Conservation (phyloP, 1,140 invertebrate genomes). For the Trichomalopsis sarcophagae region DNA sequence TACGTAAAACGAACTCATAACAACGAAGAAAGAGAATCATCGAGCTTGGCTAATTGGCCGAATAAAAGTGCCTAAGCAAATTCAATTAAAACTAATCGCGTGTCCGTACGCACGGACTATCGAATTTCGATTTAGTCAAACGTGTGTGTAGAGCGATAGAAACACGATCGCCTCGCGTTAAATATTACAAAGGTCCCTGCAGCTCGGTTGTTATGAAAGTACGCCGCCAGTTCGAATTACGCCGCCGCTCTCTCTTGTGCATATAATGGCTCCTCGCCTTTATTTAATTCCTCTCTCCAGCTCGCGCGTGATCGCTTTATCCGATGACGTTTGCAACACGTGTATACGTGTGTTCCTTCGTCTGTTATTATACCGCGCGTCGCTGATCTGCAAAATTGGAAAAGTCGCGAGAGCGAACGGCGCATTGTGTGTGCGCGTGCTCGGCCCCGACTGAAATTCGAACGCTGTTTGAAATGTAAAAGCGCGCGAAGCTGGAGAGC, state of each 20-base stretch:
- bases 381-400: conserved; percentile 34
- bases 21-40: neutral
- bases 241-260: too few species aligned
- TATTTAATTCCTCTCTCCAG: too few species aligned
- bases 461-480: conserved; percentile 16
- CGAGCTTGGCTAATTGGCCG: neutral
- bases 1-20: neutral
- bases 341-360: neutral
- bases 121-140: conserved; percentile 1
- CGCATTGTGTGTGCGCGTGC: too few species aligned
- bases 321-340: neutral
- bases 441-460: neutral
- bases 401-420: neutral
- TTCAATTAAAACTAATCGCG: conserved; percentile 21
- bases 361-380: neutral
- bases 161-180: too few species aligned
- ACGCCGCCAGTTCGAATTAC: too few species aligned
- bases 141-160: too few species aligned
- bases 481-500: neutral
- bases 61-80: conserved; percentile 1
- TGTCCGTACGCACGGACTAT: neutral
- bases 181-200: neutral
- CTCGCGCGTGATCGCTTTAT: too few species aligned
- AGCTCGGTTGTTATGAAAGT: neutral
- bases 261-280: too few species aligned